phyloP scores from a whole-genome alignment of 2,888 invertebrate species.

The Brenthis hecate region DNA sequence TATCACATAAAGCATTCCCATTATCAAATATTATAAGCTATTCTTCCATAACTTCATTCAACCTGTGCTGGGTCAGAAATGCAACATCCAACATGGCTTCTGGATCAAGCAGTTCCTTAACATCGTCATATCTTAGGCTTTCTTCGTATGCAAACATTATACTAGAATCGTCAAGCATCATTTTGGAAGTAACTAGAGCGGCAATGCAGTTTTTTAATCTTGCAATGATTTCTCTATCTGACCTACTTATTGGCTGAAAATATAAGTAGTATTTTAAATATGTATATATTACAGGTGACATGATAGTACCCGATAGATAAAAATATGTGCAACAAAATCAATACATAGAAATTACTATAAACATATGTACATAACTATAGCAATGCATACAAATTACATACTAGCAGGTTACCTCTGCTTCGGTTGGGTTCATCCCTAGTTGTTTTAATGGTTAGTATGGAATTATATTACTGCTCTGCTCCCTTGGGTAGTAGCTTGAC shows the following conservation, averaged over 20 bases:
- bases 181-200: constrained; percentile 91
- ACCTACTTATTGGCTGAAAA: constrained; percentile 84
- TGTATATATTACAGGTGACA: constrained; percentile 5
- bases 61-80: constrained; percentile 88
- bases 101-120: constrained; percentile 90
- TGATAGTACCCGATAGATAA: too few species aligned
- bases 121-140: constrained; percentile 89
- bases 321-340: too few species aligned
- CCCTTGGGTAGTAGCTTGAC: too few species aligned
- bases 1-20: not conserved
- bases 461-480: too few species aligned
- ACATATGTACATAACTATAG: too few species aligned
- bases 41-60: constrained; percentile 73
- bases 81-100: constrained; percentile 94
- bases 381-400: too few species aligned
- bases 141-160: constrained; percentile 95
- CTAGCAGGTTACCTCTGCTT: too few species aligned
- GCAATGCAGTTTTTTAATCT: constrained; percentile 94
- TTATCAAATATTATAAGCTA: constrained; percentile 36
- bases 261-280: not conserved
- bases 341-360: not conserved
- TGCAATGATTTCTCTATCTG: constrained; percentile 93
- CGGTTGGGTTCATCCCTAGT: too few species aligned
- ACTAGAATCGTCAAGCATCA: constrained; percentile 96
- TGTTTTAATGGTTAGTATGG: too few species aligned